Conservation (phyloP, 2,113 vertebrate genomes). For the Lasiurus borealis region DNA sequence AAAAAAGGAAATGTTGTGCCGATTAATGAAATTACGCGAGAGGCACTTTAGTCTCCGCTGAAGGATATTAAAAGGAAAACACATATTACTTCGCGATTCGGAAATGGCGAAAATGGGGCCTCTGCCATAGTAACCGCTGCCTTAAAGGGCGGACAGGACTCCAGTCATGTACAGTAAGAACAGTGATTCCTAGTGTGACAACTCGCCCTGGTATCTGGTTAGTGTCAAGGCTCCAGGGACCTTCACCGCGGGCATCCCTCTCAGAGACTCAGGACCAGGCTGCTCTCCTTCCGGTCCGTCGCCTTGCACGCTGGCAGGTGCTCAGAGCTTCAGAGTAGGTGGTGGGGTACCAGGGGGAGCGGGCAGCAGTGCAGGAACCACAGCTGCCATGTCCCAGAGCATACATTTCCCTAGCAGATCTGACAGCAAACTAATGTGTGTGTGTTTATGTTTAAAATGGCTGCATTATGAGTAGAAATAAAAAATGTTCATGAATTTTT, state of each 20-base stretch:
- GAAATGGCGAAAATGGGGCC: slow-evolving; percentile 69
- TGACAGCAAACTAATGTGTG: not conserved
- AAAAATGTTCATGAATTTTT: slow-evolving; percentile 70
- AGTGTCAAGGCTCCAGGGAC: not conserved
- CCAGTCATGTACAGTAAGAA: not conserved
- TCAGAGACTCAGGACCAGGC: not conserved
- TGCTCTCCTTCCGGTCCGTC: accelerated
- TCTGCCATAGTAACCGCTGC: slow-evolving; percentile 65
- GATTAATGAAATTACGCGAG: slow-evolving; percentile 75
- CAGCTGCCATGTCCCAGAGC: not conserved
- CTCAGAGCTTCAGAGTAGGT: not conserved
- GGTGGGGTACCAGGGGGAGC: accelerated
- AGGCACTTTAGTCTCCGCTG: slow-evolving; percentile 61
- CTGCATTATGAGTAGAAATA: slow-evolving; percentile 38
- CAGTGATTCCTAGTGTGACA: not conserved
- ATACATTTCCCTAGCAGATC: slow-evolving; percentile 22
- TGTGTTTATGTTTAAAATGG: slow-evolving; percentile 38
- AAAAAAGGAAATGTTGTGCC: slow-evolving; percentile 67
- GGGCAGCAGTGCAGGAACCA: accelerated
- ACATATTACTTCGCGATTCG: slow-evolving; percentile 70
- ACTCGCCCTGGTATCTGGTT: not conserved
- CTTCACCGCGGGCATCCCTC: not conserved
- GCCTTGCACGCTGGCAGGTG: not conserved
- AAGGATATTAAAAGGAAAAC: slow-evolving; percentile 75
- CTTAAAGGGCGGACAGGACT: slow-evolving; percentile 58